Conservation (phyloP, 2,888 invertebrate species). For the Galerucella calmariensis region DNA sequence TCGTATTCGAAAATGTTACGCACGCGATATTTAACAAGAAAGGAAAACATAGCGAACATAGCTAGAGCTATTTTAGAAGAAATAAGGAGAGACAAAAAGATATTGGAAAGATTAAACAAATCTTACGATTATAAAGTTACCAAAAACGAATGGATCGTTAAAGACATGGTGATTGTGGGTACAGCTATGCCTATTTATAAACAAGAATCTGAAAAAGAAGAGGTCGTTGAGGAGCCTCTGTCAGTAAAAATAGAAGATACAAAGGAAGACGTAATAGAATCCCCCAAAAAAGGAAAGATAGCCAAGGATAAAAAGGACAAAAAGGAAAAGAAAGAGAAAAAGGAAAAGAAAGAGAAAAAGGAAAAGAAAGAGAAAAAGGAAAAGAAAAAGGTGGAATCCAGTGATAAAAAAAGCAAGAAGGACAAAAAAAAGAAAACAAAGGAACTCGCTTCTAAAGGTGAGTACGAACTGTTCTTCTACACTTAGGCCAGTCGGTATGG, state of each 20-base stretch:
- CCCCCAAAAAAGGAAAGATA: neutral
- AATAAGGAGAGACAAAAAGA: slow-evolving; percentile 23
- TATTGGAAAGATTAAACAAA: slow-evolving; percentile 1
- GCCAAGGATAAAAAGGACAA: slow-evolving; percentile 1
- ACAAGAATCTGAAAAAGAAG: slow-evolving; percentile 2
- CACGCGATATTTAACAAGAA: slow-evolving; percentile 1
- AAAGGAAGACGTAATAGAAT: neutral
- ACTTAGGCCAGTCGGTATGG: no score
- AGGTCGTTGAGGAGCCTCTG: neutral
- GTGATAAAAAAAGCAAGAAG: neutral
- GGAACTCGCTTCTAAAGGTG: neutral
- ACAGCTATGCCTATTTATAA: slow-evolving; percentile 3
- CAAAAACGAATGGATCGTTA: slow-evolving; percentile 39
- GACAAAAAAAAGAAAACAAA: neutral
- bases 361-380: slow-evolving; percentile 30
- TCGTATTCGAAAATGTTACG: slow-evolving; percentile 18
- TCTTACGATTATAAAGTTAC: slow-evolving; percentile 32
- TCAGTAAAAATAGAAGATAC: neutral
- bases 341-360: slow-evolving; percentile 35
- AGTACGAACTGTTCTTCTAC: no score
- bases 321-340: slow-evolving; percentile 31
- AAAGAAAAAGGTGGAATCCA: slow-evolving; percentile 25
- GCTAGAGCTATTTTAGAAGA: slow-evolving; percentile 16
- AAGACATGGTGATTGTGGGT: slow-evolving; percentile 43
- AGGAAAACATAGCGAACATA: slow-evolving; percentile 9